phyloP scores from a whole-genome alignment of 2,797 vertebrate species.

The Carapus acus region DNA sequence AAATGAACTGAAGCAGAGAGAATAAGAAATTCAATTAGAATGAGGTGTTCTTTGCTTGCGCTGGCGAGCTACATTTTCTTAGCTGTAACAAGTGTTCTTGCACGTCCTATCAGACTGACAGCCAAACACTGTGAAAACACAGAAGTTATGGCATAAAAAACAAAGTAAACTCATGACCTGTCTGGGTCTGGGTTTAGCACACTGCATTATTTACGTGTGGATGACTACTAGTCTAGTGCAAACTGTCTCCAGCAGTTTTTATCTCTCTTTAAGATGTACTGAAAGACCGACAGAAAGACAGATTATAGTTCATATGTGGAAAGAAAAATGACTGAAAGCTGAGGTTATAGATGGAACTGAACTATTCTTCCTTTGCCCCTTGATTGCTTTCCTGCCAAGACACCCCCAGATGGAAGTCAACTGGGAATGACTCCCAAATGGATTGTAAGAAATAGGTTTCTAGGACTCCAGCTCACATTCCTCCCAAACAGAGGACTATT shows the following conservation, averaged over 20 bases:
- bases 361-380: constrained; percentile 21
- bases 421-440: constrained; percentile 56
- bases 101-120: constrained; percentile 14
- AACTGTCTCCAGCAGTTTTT: not conserved
- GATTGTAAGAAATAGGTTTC: constrained; percentile 61
- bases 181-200: not conserved
- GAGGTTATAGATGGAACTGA: constrained; percentile 10
- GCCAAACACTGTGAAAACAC: not conserved
- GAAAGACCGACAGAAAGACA: no score
- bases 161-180: not conserved
- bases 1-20: no score
- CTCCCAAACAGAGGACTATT: constrained; percentile 32
- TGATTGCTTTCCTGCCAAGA: constrained; percentile 28
- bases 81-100: no score
- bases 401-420: constrained; percentile 36
- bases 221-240: not conserved
- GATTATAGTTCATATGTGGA: no score
- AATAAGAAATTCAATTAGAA: no score
- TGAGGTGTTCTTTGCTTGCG: no score
- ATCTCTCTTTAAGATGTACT: no score
- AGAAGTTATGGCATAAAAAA: constrained; percentile 1
- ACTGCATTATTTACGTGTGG: not conserved
- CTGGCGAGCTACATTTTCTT: no score
- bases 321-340: not conserved
- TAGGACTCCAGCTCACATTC: constrained; percentile 49